phyloP scores from a whole-genome alignment of 1,140 invertebrate species.

The Bombus pyrosoma region DNA sequence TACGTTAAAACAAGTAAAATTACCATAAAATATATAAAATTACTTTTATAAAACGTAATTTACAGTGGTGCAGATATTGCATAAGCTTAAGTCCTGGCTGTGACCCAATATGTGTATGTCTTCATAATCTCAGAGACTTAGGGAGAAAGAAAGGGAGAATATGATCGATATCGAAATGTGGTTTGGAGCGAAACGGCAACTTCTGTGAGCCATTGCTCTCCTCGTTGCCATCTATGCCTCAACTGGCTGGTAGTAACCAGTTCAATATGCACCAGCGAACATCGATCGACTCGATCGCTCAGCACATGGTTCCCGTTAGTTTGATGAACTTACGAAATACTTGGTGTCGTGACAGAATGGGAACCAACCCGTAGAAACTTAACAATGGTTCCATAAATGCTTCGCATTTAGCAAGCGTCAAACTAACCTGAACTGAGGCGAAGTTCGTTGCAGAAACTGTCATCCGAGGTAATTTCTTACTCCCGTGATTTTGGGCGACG shows the following conservation, averaged over 20 bases:
- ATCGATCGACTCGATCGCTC: slow-evolving; percentile 14
- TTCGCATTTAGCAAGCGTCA: slow-evolving; percentile 1
- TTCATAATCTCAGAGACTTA: slow-evolving; percentile 65
- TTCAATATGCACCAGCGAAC: not conserved
- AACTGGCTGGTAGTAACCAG: not conserved
- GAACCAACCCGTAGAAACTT: slow-evolving; percentile 6
- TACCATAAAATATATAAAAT: not conserved
- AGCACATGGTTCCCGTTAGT: not conserved
- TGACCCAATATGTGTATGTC: slow-evolving; percentile 58
- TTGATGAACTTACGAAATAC: slow-evolving; percentile 14
- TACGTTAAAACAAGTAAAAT: not conserved
- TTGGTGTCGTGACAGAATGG: not conserved
- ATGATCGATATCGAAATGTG: not conserved
- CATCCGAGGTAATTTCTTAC: slow-evolving; percentile 4
- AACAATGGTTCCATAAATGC: not conserved
- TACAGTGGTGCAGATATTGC: slow-evolving; percentile 47
- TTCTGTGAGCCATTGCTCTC: slow-evolving; percentile 19
- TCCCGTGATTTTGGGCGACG: not conserved
- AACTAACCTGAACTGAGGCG: not conserved
- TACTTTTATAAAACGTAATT: too few species aligned
- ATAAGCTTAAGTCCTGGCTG: slow-evolving; percentile 55
- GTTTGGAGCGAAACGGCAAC: not conserved
- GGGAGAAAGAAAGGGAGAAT: slow-evolving; percentile 26
- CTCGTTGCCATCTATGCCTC: slow-evolving; percentile 14
- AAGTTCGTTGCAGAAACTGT: not conserved